Evolutionary conservation across 2,888 invertebrate species (phyloP), one percentile per base, ranked within the genome.

Genomic region (Hoplodrina ambigua): DNA sequence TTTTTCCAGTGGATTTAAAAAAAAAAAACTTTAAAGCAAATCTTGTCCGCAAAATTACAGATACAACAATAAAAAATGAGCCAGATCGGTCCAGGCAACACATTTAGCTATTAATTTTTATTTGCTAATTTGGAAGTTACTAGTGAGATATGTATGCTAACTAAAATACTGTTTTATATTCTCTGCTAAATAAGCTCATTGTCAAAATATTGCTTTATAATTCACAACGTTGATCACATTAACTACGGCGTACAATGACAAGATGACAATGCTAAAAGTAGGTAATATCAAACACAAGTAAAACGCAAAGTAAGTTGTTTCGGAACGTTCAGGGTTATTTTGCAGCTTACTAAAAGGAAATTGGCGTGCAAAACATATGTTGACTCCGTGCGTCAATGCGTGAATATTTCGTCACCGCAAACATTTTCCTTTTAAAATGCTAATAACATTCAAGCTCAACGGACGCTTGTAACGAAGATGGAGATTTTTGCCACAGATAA

Each of bases 371-470:
- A 63, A 78, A 61, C 56, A 60, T 56, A 67, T 68, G 59, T 72
- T 62, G 55, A 69, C 54, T 61, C 44, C 69, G 82, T 82, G 84
- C 81, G 81, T 82, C 83, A 82, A 69, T 70, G 54, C 63, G 61
- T 71, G 71, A 80, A 83, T 80, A 73, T 83, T 80, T 77, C 58
- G 77, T 61, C 74, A 66, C 49, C 30, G 49, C 56, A 55, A 67
- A 75, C 64, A 55, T 44, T 70, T 77, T 57, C 61, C 25, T 69
- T 75, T 77, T 67, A 68, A 83, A 77, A 83, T 83, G 68, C 60
- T 69, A 83, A 82, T 80, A 65, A 69, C 61, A 81, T 77, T 81
- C 65, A 59, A 72, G 54, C 56, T 59, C 44, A 62, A 56, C 62
- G 63, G 68, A 78, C 63, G 60, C 55, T 72, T 13, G 66, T 76